Percentiles rank a stretch among this genome's conserved stretches.
phyloP scores from a whole-genome alignment of 2,888 invertebrate species.

The Xestoiulus laeticollis region DNA sequence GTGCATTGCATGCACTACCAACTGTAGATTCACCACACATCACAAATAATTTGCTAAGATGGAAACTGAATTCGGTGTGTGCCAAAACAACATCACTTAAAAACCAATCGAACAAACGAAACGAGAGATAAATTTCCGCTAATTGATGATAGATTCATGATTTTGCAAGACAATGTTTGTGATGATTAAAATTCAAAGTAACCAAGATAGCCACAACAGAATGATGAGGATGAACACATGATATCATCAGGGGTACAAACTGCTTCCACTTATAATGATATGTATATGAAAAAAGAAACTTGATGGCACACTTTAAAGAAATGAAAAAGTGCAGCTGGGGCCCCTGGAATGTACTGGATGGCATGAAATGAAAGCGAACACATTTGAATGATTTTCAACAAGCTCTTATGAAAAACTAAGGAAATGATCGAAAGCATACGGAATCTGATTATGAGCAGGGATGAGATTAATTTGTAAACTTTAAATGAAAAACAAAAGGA shows the following conservation, averaged over 20 bases:
- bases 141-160: conserved; percentile 34
- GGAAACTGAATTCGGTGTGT: not conserved
- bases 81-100: conserved; percentile 1
- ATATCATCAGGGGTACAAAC: not conserved
- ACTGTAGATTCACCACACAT: not conserved
- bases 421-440: not conserved
- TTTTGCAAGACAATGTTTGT: not conserved
- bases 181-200: not conserved
- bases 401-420: not conserved
- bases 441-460: conserved; percentile 4
- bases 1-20: not conserved
- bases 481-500: not conserved
- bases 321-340: not conserved
- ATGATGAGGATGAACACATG: not conserved
- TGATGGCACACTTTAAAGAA: not conserved
- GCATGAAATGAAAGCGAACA: not conserved
- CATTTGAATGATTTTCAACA: not conserved
- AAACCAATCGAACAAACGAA: not conserved
- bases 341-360: not conserved
- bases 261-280: not conserved
- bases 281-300: not conserved
- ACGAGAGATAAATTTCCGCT: conserved; percentile 3
- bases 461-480: not conserved
- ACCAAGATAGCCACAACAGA: not conserved
- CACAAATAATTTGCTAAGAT: not conserved